phyloP scores from a whole-genome alignment of 2,888 invertebrate genomes.

The Dolichomitus sp. region DNA sequence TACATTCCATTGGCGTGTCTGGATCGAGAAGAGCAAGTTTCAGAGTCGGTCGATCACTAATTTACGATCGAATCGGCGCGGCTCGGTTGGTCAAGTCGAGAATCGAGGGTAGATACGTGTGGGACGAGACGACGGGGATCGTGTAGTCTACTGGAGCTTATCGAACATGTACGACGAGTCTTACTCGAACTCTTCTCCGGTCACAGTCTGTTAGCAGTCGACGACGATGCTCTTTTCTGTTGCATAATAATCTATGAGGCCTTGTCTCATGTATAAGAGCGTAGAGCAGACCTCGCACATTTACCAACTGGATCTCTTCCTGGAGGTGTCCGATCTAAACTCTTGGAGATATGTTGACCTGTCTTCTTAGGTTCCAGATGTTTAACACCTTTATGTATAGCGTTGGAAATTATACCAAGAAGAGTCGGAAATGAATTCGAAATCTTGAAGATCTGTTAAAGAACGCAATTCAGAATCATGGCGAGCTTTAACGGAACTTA shows the following conservation, averaged over 20 bases:
- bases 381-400: slow-evolving; percentile 14
- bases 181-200: slow-evolving; percentile 34
- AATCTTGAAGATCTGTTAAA: neutral
- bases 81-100: slow-evolving; percentile 24
- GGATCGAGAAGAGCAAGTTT: slow-evolving; percentile 31
- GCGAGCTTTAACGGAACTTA: no score
- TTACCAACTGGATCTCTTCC: slow-evolving; percentile 54
- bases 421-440: neutral
- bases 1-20: slow-evolving; percentile 48
- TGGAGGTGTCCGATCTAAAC: slow-evolving; percentile 32
- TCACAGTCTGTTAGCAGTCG: slow-evolving; percentile 48
- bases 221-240: slow-evolving; percentile 57
- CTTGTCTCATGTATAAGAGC: slow-evolving; percentile 40
- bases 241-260: slow-evolving; percentile 64
- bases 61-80: slow-evolving; percentile 44
- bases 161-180: slow-evolving; percentile 58
- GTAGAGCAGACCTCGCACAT: slow-evolving; percentile 56
- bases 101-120: slow-evolving; percentile 47
- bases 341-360: slow-evolving; percentile 49
- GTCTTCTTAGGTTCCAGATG: slow-evolving; percentile 48
- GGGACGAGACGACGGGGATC: slow-evolving; percentile 56
- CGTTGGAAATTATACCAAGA: neutral
- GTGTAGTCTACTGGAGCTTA: slow-evolving; percentile 56
- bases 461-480: no score
- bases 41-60: slow-evolving; percentile 56